Evolutionary conservation across 2,113 vertebrate genomes (phyloP).

Genomic region (Hippocampus mohnikei): DNA sequence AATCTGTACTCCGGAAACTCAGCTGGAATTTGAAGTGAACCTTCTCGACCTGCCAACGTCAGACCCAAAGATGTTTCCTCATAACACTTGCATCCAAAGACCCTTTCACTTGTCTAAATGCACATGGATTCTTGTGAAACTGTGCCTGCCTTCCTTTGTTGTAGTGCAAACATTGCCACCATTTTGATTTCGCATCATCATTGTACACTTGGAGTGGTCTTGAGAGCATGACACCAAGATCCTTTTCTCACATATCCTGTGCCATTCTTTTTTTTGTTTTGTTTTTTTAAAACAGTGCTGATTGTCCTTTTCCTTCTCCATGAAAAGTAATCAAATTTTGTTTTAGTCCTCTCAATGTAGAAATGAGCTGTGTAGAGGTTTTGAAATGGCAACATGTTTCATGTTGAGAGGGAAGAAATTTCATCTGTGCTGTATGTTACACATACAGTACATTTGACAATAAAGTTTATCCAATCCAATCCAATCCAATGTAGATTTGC

Average conservation of each 20-base stretch:
- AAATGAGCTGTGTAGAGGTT: not conserved
- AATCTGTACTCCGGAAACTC: constrained; percentile 71
- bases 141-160: not conserved
- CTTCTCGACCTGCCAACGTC: not conserved
- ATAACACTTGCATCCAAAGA: constrained; percentile 24
- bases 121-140: not conserved
- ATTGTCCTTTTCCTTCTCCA: constrained; percentile 10
- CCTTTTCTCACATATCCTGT: constrained; percentile 33
- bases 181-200: constrained; percentile 6
- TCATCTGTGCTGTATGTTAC: no score
- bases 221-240: constrained; percentile 15
- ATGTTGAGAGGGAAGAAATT: no score
- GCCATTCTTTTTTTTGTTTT: constrained; percentile 32
- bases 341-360: not conserved
- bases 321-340: constrained; percentile 20
- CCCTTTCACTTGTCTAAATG: not conserved
- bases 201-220: constrained; percentile 34
- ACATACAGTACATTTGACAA: no score
- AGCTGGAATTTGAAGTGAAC: constrained; percentile 18
- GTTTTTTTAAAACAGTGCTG: constrained; percentile 4
- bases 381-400: no score
- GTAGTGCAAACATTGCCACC: not conserved
- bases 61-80: constrained; percentile 35
- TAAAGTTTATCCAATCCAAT: no score
- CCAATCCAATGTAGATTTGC: constrained; percentile 23